Evolutionary conservation across 2,113 vertebrate species (phyloP), one percentile per base, ranked within the genome.

Genomic region (Mohoua ochrocephala): DNA sequence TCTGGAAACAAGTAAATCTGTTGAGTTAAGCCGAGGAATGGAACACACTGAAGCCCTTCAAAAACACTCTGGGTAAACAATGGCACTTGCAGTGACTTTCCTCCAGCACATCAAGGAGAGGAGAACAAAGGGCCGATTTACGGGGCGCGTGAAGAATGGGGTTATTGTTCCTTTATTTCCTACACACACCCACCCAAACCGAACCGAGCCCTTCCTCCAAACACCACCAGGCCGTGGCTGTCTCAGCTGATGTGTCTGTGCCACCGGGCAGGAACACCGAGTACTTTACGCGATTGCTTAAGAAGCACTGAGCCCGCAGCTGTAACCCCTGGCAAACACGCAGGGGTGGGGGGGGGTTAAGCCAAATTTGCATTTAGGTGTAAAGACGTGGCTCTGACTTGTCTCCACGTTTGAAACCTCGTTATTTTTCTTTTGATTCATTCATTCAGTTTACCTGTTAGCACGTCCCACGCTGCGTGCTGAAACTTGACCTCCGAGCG

Each of bases 351-450:
- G 0, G 0, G 15, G 21, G 63, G 23, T 78, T 18, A 30, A 86
- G 39, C 24, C 41, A 49, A 42, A 84, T 93, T 93, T 93, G 53
- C 83, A 61, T 91, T 60, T 28, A 89, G 88, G 79, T 91, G 88
- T 88, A 84, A 95, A 91, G 85, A 71, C 82, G 37, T 4, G 28
- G 83, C 85, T 94, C 90, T 89, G 74, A 94, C 93, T 95, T 91
- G 96, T 73, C 93, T 93, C 83, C 21, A 5, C 7, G 0, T 81
- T 87, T 93, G 88, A 93, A 94, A 73, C 37, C 76, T 94, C 91
- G 22, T 89, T 86, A 87, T 91, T 92, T 92, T 56, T 59, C 76
- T 68, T 79, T 93, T 94, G 95, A 96, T 92, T 97, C 92, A 95
- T 90, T 84, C 65, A n/a, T 78, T 67, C 86, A 8, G 73, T 61